A percentile compares a stretch with the other conserved stretches of the same genome.
Conservation (phyloP, 2,113 vertebrate genomes). For the Myiopsitta monachus region DNA sequence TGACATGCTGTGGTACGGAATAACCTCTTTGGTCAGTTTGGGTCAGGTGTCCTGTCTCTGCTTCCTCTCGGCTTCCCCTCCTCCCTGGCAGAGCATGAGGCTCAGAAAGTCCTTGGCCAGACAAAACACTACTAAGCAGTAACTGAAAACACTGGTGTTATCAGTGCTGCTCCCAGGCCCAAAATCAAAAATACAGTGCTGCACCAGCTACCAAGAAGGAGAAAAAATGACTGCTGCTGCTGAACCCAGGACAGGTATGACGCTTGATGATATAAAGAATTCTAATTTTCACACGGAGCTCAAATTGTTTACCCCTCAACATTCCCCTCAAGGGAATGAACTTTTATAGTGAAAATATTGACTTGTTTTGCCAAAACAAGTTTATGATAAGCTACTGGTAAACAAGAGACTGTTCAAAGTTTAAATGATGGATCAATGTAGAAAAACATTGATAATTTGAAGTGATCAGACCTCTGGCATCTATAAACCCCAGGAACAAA, state of each 20-base stretch:
- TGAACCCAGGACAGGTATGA: accelerated
- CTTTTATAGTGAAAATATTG: background rate
- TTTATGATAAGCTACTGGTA: background rate
- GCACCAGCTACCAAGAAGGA: no score
- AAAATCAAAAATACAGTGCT: no score
- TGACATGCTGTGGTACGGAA: no score
- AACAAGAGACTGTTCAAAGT: background rate
- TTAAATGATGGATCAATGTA: background rate
- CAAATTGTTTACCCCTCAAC: background rate
- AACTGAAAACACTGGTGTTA: no score
- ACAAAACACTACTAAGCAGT: no score
- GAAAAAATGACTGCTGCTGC: no score
- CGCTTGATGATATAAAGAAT: background rate
- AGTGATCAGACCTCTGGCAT: background rate
- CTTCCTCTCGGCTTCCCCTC: no score
- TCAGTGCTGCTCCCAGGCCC: no score
- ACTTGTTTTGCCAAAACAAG: background rate
- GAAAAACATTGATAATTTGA: background rate
- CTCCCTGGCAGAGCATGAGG: no score
- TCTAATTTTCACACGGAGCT: background rate
- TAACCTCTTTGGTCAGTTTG: no score
- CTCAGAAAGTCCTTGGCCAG: no score
- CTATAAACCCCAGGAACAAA: background rate
- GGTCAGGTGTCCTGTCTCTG: no score
- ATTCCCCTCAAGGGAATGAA: background rate